Evolutionary conservation across 2,888 invertebrate genomes (phyloP).

Genomic region (Tillus elongatus): DNA sequence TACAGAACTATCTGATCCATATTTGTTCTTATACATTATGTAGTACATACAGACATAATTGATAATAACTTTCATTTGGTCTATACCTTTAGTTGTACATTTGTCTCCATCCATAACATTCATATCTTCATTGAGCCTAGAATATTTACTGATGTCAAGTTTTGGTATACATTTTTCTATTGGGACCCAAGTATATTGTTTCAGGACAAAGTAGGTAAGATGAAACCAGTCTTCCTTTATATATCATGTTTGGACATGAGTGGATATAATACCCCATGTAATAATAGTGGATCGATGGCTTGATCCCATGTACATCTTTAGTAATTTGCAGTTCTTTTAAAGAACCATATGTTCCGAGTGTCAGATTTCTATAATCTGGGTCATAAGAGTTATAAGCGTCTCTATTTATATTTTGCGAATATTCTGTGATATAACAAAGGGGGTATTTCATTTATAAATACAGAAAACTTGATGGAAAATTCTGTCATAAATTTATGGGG

Average conservation of each 20-base stretch:
- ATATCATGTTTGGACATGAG: conserved; percentile 93
- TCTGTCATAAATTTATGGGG: too few species aligned
- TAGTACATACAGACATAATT: conserved; percentile 32
- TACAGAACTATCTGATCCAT: conserved; percentile 45
- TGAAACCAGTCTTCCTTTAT: conserved; percentile 85
- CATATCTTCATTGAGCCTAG: conserved; percentile 58
- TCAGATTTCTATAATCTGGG: conserved; percentile 79
- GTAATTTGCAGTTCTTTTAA: conserved; percentile 82
- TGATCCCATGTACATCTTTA: conserved; percentile 51
- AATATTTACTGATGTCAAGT: conserved; percentile 65
- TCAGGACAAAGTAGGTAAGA: conserved; percentile 90
- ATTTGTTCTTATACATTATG: conserved; percentile 23
- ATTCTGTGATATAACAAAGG: too few species aligned
- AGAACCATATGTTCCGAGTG: conserved; percentile 88
- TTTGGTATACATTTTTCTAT: conserved; percentile 60
- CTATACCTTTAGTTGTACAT: conserved; percentile 50
- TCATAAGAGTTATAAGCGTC: conserved; percentile 99
- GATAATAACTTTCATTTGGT: conserved; percentile 56
- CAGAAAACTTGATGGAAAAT: too few species aligned
- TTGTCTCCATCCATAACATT: conserved; percentile 54
- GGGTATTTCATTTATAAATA: too few species aligned
- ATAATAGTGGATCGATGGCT: conserved; percentile 70
- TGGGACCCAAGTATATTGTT: conserved; percentile 76
- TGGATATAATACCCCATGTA: conserved; percentile 99
- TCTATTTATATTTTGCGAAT: too few species aligned